Evolutionary conservation across 2,888 invertebrate genomes (phyloP), one percentile per base, ranked within the genome.

Genomic region (Halictus ligatus): DNA sequence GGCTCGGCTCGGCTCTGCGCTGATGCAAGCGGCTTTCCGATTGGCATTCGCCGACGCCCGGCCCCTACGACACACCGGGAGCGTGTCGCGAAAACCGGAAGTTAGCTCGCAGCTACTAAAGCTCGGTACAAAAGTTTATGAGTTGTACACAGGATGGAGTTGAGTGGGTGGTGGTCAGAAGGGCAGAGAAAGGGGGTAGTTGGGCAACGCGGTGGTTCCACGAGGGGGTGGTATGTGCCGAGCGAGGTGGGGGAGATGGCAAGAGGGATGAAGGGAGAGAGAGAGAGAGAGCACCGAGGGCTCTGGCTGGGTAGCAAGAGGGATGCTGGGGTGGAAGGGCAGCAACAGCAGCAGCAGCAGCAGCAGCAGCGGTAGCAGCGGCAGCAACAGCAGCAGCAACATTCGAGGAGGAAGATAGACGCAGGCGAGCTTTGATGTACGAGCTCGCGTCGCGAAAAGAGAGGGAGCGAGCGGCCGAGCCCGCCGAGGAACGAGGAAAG

Each of bases 341-440:
- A 82, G 88, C 79, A 82, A 87, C 81, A 80, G 87, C 79, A 85
- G 88, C 82, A 80, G 87, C 78, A 85, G 87, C 84, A 89, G 35
- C 35, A 35, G 35, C 35, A 35, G 35, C 35, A 35, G 35, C 35
- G 35, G 35, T 35, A 35, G 35, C 35, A 35, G 88, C 81, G 81
- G 88, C 82, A 80, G 87, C 80, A 85, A 87, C 84, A 89, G 87
- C 80, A 87, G 91, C 88, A 87, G 88, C 86, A 89, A 89, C 88
- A 90, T 90, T 92, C 92, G 91, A 89, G 89, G 92, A 93, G 92
- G 90, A 94, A 93, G 94, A 94, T 91, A 92, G 93, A 93, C 93
- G 92, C 90, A 90, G 92, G 88, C 93, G 93, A 93, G 94, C 94
- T 94, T 94, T 95, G 94, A 94, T 94, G 94, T 94, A 93, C 92